These are phyloP conservation scores for Catharus ustulatus DNA, from an alignment of 2,797 vertebrate genomes.

Conservation along the genomic window DNA sequence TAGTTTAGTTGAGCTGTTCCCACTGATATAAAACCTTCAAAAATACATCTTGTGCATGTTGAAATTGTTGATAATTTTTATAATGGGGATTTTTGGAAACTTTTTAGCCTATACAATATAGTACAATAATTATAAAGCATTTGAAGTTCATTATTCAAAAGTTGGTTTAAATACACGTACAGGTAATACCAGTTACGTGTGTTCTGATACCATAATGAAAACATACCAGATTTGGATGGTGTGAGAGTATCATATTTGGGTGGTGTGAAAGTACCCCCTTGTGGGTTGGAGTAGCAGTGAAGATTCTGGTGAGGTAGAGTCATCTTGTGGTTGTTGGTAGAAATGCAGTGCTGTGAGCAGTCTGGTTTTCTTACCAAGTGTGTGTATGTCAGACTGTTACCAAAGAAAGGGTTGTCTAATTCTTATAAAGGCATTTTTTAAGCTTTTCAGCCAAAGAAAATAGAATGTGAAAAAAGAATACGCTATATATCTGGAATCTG, in stretches of 20 bases:
- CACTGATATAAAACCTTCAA: neutral
- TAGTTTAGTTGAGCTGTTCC: neutral
- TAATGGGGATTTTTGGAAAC: neutral
- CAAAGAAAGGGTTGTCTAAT: neutral
- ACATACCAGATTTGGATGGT: neutral
- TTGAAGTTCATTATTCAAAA: neutral
- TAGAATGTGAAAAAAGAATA: neutral
- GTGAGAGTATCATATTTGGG: neutral
- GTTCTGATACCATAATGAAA: neutral
- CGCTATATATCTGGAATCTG: neutral
- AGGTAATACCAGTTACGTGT: neutral
- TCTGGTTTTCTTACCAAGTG: neutral
- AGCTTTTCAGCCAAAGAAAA: neutral
- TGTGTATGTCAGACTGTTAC: neutral
- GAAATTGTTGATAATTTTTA: neutral
- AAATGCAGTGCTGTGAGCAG: constrained; percentile 26
- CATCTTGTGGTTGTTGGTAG: constrained; percentile 75
- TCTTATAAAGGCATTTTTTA: neutral
- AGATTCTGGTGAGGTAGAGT: constrained; percentile 65
- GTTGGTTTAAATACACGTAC: neutral
- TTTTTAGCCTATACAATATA: neutral
- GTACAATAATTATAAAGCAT: neutral
- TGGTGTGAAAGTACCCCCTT: neutral
- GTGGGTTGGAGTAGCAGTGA: neutral
- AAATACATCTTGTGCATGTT: neutral